These are phyloP conservation scores for Chauna torquata DNA, from an alignment of 2,113 vertebrate genomes.

Conservation along the genomic window DNA sequence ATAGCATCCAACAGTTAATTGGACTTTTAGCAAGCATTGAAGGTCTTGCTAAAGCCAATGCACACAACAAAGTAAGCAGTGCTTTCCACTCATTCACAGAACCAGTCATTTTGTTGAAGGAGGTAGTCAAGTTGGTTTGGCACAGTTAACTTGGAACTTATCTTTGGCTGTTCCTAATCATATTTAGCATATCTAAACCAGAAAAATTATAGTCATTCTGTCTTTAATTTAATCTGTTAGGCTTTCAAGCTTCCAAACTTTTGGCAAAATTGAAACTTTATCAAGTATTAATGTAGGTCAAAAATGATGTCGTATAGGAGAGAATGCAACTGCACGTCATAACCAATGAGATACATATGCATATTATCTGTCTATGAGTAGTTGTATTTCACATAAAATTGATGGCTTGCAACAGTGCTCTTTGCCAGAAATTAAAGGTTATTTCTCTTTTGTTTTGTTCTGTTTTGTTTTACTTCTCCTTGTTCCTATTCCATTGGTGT, in stretches of 20 bases:
- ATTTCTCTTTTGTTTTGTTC: no score
- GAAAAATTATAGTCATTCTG: neutral
- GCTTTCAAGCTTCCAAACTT: neutral
- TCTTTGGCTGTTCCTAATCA: neutral
- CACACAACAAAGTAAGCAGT: neutral
- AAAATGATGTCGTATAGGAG: neutral
- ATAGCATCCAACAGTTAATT: neutral
- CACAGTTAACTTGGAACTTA: neutral
- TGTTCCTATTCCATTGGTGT: neutral
- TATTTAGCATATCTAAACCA: neutral
- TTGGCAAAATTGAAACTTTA: neutral
- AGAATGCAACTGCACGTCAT: neutral
- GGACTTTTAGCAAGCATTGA: neutral
- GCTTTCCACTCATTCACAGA: neutral
- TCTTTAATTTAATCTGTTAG: neutral
- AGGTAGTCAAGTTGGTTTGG: neutral
- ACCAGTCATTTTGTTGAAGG: neutral
- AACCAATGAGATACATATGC: neutral
- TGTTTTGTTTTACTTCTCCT: neutral
- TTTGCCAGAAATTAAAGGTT: neutral
- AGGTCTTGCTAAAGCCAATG: neutral
- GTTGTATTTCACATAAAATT: neutral
- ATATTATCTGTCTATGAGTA: neutral
- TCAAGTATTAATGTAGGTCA: neutral
- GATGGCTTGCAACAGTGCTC: neutral